Conservation (phyloP, 2,113 vertebrate genomes). For the Platysternon megacephalum region DNA sequence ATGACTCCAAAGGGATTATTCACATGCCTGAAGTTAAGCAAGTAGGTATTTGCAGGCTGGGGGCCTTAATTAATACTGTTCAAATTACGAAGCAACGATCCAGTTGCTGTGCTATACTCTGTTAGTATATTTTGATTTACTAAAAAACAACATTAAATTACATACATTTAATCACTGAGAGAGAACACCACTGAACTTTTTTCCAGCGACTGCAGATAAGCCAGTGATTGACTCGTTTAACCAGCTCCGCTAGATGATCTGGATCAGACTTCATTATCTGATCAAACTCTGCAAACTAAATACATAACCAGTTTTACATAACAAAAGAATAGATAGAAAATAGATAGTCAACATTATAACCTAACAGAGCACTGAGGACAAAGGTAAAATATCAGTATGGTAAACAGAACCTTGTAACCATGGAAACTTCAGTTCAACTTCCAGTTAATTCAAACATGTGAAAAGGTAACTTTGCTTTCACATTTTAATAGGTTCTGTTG, state of each 20-base stretch:
- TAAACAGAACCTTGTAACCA: neutral
- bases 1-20: neutral
- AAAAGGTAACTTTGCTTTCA: neutral
- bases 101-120: neutral
- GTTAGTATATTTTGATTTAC: neutral
- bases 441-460: neutral
- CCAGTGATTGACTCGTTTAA: constrained; percentile 95
- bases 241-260: constrained; percentile 93
- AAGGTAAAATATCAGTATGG: neutral
- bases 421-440: neutral
- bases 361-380: neutral
- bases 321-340: neutral
- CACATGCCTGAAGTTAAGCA: neutral
- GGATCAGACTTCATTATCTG: constrained; percentile 99
- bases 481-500: neutral
- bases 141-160: constrained; percentile 31
- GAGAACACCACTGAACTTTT: constrained; percentile 95
- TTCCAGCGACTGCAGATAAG: constrained; percentile 98
- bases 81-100: neutral
- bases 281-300: constrained; percentile 97
- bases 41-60: neutral
- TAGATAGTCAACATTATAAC: neutral
- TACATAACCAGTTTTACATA: neutral
- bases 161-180: constrained; percentile 96
- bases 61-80: neutral